These are phyloP conservation scores for Anoura caudifer DNA, from an alignment of 2,113 vertebrate species.

Conservation along the genomic window DNA sequence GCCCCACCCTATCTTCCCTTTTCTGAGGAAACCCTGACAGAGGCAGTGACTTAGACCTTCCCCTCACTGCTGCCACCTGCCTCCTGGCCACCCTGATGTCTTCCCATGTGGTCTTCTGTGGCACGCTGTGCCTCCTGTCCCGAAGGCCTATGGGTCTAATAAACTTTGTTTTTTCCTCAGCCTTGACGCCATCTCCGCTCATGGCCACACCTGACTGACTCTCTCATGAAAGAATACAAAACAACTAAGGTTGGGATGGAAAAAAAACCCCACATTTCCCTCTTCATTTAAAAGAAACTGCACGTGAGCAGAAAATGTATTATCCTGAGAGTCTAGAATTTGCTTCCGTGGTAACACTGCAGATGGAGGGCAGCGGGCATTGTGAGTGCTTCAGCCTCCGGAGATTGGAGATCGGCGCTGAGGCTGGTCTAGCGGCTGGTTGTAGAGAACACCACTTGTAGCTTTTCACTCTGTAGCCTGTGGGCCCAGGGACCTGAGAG, in stretches of 20 bases:
- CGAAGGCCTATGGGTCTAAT: background rate
- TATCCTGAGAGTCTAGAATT: background rate
- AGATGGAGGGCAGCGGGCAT: rapidly evolving
- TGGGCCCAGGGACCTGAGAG: background rate
- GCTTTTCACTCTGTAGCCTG: background rate
- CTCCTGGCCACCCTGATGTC: background rate
- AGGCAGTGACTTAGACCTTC: background rate
- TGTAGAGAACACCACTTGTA: rapidly evolving
- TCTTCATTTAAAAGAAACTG: background rate
- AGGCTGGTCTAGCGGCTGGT: too few relatives aligned
- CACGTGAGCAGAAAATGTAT: background rate
- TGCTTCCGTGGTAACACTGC: background rate
- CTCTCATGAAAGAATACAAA: background rate
- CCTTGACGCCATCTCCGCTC: background rate
- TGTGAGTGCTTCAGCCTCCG: background rate
- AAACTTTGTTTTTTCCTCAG: background rate
- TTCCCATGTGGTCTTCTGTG: background rate
- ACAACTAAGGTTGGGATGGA: background rate
- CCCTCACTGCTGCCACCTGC: background rate
- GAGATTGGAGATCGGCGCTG: background rate
- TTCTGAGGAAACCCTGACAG: rapidly evolving
- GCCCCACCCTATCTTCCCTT: background rate
- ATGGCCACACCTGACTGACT: background rate
- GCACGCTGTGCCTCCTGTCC: rapidly evolving
- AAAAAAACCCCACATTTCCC: background rate